Evolutionary conservation across 2,888 invertebrate species (phyloP), one percentile per base, ranked within the genome.

Genomic region (Mycogona germanica): DNA sequence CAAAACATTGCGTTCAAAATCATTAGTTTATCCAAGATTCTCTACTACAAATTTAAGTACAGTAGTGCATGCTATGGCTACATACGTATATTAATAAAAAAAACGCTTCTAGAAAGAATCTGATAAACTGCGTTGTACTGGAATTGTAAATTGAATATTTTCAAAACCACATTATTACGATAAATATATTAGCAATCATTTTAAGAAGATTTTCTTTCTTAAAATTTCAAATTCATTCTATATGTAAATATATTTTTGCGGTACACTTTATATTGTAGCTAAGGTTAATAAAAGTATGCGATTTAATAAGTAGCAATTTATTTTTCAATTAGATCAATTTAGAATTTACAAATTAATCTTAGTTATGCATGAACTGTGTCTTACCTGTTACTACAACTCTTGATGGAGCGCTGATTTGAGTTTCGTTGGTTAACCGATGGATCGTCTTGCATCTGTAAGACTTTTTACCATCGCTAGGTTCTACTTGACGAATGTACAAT

Each of bases 371-470:
- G 6, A 21, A 21, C 14, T 9, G n/a, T 32, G 9, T 48, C 47
- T 50, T 46, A 57, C 57, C 57, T 55, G 57, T 57, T 14, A 57
- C 57, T 19, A 57, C 55, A 41, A 57, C 55, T 47, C 51, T 44
- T 6, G 57, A 51, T 5, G 57, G 55, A 25, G 57, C 55, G 42
- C 57, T 57, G 28, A 41, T 55, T 42, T 57, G 57, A 25, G 57
- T 57, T 32, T 57, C 57, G 19, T 57, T 57, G 3, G 54, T 54
- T 19, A 57, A 37, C 28, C 49, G 26, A 42, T 57, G 57, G 14
- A 55, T 46, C 25, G 57, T 55, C 29, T 49, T 50, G 35, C 57
- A 57, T 14, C 57, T 44, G 35, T 57, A 57, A 30, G 40, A 57
- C 21, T 41, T 44, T 17, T 19, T 28, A 25, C 54, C 55, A 38